These are phyloP conservation scores for Oryzias woworae DNA, from an alignment of 2,113 vertebrate species.

Conservation along the genomic window DNA sequence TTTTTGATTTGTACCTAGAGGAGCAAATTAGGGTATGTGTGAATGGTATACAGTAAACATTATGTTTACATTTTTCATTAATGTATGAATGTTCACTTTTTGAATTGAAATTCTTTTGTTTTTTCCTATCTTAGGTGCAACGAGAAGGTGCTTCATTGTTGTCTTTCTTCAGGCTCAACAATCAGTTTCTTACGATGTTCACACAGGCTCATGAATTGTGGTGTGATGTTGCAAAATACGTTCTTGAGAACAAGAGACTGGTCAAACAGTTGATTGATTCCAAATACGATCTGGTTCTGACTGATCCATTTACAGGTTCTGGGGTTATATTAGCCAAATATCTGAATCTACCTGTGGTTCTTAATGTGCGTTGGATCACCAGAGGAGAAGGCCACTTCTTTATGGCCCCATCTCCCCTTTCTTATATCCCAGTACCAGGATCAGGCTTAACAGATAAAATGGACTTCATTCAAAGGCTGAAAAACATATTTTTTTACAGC, in stretches of 20 bases:
- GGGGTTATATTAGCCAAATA: slow-evolving; percentile 70
- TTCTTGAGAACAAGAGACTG: slow-evolving; percentile 48
- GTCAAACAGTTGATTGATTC: slow-evolving; percentile 44
- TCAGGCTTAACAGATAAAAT: slow-evolving; percentile 72
- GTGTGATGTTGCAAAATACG: slow-evolving; percentile 5
- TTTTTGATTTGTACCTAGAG: slow-evolving; percentile 56
- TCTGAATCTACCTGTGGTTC: slow-evolving; percentile 71
- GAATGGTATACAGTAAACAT: too few relatives aligned
- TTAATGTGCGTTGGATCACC: slow-evolving; percentile 75
- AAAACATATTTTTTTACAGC: slow-evolving; percentile 60
- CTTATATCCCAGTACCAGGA: slow-evolving; percentile 72
- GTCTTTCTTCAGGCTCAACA: slow-evolving; percentile 41
- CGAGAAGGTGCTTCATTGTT: slow-evolving; percentile 20
- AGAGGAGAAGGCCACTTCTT: slow-evolving; percentile 70
- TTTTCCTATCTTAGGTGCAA: slow-evolving; percentile 27
- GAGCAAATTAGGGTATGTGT: slow-evolving; percentile 34
- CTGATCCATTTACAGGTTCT: slow-evolving; percentile 61
- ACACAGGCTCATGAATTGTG: neutral
- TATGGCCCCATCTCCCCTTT: slow-evolving; percentile 72
- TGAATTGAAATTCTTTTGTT: neutral
- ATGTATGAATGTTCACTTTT: neutral
- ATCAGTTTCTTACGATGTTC: slow-evolving; percentile 31
- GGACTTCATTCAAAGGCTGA: slow-evolving; percentile 70
- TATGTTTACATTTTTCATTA: too few relatives aligned
- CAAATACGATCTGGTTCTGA: slow-evolving; percentile 71